Conservation (phyloP, 1,140 invertebrate species). For the Caenorhabditis tropicalis region DNA sequence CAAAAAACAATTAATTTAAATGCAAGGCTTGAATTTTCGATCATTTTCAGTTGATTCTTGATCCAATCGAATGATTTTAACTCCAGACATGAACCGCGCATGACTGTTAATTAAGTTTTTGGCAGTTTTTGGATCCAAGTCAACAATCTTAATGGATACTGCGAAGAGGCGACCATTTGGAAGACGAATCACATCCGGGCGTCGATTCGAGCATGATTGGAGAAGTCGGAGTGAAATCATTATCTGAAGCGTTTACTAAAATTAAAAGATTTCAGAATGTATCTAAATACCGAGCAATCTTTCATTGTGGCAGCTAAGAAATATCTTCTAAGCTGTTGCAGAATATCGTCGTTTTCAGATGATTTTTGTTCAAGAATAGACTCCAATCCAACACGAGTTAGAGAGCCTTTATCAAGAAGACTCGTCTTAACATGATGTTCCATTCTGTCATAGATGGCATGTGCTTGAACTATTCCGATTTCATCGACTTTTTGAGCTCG, state of each 20-base stretch:
- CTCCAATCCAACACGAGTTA: slow-evolving; percentile 36
- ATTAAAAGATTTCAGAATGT: background rate
- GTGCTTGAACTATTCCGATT: slow-evolving; percentile 65
- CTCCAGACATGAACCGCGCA: slow-evolving; percentile 55
- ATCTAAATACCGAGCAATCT: slow-evolving; percentile 65
- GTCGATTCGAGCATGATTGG: background rate
- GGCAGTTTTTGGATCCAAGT: slow-evolving; percentile 69
- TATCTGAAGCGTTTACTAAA: slow-evolving; percentile 14
- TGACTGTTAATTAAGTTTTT: slow-evolving; percentile 65
- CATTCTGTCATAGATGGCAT: slow-evolving; percentile 61
- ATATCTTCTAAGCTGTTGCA: slow-evolving; percentile 63
- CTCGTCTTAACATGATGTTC: slow-evolving; percentile 52
- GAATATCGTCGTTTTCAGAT: slow-evolving; percentile 57
- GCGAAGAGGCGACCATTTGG: slow-evolving; percentile 57
- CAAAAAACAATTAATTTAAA: background rate
- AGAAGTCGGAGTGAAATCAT: slow-evolving; percentile 48
- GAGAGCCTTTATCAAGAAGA: slow-evolving; percentile 18
- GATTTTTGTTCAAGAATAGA: slow-evolving; percentile 53
- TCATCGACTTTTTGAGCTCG: slow-evolving; percentile 38
- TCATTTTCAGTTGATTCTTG: slow-evolving; percentile 33
- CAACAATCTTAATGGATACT: slow-evolving; percentile 65
- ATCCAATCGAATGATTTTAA: slow-evolving; percentile 51
- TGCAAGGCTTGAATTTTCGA: slow-evolving; percentile 22
- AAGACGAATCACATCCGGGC: background rate
- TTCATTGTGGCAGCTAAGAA: slow-evolving; percentile 71